These are phyloP conservation scores for Gymnogyps californianus DNA, from an alignment of 2,113 vertebrate genomes.

Conservation along the genomic window DNA sequence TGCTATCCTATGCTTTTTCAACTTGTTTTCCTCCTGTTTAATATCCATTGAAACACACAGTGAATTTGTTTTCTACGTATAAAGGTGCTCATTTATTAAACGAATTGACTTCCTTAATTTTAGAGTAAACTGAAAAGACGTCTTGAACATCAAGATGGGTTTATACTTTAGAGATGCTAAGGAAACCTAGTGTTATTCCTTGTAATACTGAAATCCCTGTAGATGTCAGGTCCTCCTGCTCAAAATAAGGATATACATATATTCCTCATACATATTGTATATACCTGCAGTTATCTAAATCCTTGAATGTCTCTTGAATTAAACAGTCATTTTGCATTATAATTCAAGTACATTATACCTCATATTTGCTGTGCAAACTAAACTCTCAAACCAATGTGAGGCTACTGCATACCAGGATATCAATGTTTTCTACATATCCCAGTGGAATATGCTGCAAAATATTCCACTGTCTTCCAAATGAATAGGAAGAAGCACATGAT, in stretches of 20 bases:
- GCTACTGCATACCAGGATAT: neutral
- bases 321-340: slow-evolving; percentile 30
- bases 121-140: neutral
- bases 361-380: slow-evolving; percentile 13
- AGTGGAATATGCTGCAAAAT: neutral
- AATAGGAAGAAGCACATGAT: neutral
- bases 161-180: neutral
- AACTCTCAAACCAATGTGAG: neutral
- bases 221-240: neutral
- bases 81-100: neutral
- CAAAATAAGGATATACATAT: neutral
- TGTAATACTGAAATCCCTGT: neutral
- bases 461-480: neutral
- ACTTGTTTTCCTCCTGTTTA: neutral
- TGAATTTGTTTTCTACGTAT: neutral
- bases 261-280: slow-evolving; percentile 45
- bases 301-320: slow-evolving; percentile 43
- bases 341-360: slow-evolving; percentile 19
- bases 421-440: slow-evolving; percentile 19
- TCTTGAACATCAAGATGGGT: neutral
- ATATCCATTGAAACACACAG: neutral
- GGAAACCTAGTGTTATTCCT: neutral
- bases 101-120: neutral
- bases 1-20: neutral
- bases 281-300: slow-evolving; percentile 24